Percentiles rank a stretch among this genome's conserved stretches.
phyloP scores from a whole-genome alignment of 2,888 invertebrate species.

The Chymomyza procnemis region DNA sequence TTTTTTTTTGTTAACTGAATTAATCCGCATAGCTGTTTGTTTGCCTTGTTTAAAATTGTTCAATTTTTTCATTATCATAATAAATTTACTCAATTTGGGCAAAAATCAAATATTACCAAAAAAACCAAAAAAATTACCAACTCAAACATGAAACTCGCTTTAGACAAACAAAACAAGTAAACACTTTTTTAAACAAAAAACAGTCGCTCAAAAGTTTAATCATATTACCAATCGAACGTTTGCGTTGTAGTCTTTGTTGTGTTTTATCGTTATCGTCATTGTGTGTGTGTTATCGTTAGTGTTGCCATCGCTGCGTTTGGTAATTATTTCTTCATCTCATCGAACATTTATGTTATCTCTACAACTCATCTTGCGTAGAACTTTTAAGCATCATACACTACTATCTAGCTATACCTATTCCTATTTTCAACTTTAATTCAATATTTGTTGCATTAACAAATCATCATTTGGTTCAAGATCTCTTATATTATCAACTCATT shows the following conservation, averaged over 20 bases:
- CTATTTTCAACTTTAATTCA: not conserved
- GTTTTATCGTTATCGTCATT: slow-evolving; percentile 14
- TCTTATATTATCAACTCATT: not conserved
- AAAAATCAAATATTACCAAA: not conserved
- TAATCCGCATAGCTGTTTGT: slow-evolving; percentile 16
- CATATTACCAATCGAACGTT: not conserved
- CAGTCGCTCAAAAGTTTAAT: not conserved
- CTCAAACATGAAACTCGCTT: too few species aligned
- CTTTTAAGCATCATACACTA: too few species aligned
- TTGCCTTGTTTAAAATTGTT: slow-evolving; percentile 19
- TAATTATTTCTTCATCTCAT: slow-evolving; percentile 7
- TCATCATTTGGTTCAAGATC: not conserved
- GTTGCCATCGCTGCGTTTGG: not conserved
- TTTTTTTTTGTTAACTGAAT: slow-evolving; percentile 20
- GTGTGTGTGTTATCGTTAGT: slow-evolving; percentile 18
- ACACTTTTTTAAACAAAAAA: too few species aligned
- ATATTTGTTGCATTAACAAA: not conserved
- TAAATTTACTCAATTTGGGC: too few species aligned
- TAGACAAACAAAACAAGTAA: too few species aligned
- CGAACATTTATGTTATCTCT: too few species aligned
- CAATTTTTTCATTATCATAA: slow-evolving; percentile 26
- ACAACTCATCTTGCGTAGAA: too few species aligned
- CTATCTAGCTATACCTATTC: not conserved
- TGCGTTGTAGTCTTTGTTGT: not conserved
- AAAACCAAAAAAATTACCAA: not conserved